Evolutionary conservation across 2,888 invertebrate species (phyloP).

Genomic region (Lasioglossum leucozonium): DNA sequence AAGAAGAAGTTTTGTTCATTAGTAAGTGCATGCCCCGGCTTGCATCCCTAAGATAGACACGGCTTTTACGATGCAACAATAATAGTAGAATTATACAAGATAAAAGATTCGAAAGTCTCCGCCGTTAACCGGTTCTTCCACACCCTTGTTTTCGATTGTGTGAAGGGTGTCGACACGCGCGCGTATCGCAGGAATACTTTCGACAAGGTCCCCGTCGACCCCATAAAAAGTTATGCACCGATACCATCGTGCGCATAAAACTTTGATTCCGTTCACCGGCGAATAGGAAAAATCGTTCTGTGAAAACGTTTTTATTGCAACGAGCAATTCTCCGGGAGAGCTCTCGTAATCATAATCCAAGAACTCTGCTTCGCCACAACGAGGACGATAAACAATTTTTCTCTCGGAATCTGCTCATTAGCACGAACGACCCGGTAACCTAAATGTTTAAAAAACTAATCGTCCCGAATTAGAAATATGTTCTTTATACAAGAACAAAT

Average conservation of each 20-base stretch:
- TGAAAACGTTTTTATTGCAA: slow-evolving; percentile 46
- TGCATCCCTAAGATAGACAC: no score
- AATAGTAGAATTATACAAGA: neutral
- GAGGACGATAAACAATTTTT: neutral
- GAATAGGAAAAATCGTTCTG: slow-evolving; percentile 44
- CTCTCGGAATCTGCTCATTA: neutral
- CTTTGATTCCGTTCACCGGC: slow-evolving; percentile 47
- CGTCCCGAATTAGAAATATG: no score
- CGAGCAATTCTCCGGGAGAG: slow-evolving; percentile 11
- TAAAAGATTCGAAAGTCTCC: neutral
- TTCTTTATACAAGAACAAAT: neutral
- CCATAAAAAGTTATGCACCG: slow-evolving; percentile 50
- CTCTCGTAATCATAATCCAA: neutral
- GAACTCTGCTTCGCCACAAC: neutral
- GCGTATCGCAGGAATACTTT: slow-evolving; percentile 23
- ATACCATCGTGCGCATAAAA: slow-evolving; percentile 47
- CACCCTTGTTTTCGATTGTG: slow-evolving; percentile 23
- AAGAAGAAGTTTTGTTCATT: no score
- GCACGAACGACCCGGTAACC: no score
- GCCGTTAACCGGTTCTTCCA: neutral
- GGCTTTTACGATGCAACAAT: no score
- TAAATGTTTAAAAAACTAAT: neutral
- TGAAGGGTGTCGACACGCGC: slow-evolving; percentile 1
- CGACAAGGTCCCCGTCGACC: slow-evolving; percentile 32
- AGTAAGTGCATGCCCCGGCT: no score